Evolutionary conservation across 2,797 vertebrate species (phyloP).

Genomic region (Clarias laeviceps): DNA sequence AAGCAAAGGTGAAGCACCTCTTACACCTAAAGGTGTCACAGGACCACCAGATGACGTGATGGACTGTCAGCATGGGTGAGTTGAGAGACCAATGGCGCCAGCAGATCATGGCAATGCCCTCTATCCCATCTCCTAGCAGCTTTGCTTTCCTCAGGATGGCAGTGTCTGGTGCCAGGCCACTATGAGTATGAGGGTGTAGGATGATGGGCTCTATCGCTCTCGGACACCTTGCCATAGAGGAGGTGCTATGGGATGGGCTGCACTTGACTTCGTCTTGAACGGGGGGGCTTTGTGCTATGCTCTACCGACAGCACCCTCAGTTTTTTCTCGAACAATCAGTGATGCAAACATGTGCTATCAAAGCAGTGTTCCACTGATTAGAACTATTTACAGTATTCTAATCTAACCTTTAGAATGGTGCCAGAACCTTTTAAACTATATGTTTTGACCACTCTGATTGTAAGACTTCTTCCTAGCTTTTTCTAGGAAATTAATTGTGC

Average conservation of each 20-base stretch:
- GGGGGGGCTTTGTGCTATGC: constrained; percentile 36
- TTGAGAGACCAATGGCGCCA: constrained; percentile 50
- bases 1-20: constrained; percentile 1
- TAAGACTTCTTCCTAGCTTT: not conserved
- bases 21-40: constrained; percentile 29
- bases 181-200: constrained; percentile 62
- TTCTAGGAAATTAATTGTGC: not conserved
- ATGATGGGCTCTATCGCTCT: constrained; percentile 65
- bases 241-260: constrained; percentile 71
- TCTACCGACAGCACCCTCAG: constrained; percentile 35
- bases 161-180: constrained; percentile 38
- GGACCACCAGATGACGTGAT: constrained; percentile 37
- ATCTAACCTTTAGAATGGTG: constrained; percentile 13
- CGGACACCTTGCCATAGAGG: constrained; percentile 70
- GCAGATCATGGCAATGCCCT: constrained; percentile 18
- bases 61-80: constrained; percentile 42
- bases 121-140: constrained; percentile 24
- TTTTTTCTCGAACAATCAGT: constrained; percentile 34
- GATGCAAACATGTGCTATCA: constrained; percentile 28
- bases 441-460: not conserved
- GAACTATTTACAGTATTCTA: constrained; percentile 33
- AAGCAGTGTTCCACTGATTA: constrained; percentile 28
- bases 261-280: constrained; percentile 63
- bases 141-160: constrained; percentile 29
- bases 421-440: not conserved